Conservation (phyloP, 2,888 invertebrate species). For the Argyresthia goedartella region DNA sequence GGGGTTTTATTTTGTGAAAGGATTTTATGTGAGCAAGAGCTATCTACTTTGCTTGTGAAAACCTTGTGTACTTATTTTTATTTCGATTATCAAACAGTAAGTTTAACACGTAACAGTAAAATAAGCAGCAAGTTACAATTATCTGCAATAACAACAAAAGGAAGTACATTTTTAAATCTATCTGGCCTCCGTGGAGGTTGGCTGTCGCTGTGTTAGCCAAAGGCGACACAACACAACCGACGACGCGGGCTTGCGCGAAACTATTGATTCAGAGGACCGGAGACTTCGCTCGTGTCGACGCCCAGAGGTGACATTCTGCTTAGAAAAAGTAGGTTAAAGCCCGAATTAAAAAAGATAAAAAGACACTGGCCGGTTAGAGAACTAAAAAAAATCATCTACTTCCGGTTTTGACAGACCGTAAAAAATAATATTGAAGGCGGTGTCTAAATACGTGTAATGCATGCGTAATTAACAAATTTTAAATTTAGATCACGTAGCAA, state of each 20-base stretch:
- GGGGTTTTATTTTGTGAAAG: conserved; percentile 4
- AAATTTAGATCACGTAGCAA: conserved; percentile 19
- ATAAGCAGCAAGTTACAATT: too few species aligned
- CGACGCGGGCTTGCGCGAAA: conserved; percentile 42
- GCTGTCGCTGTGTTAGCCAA: too few species aligned
- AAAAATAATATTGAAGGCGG: neutral
- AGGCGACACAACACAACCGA: conserved; percentile 10
- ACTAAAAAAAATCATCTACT: neutral
- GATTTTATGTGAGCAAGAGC: conserved; percentile 6
- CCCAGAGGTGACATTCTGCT: conserved; percentile 18
- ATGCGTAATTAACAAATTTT: neutral
- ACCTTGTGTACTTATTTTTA: too few species aligned
- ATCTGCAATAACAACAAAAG: too few species aligned
- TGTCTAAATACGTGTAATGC: too few species aligned
- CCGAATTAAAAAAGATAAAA: neutral
- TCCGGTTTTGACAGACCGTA: neutral
- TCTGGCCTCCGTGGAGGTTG: too few species aligned
- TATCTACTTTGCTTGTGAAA: too few species aligned
- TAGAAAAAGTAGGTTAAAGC: conserved; percentile 2
- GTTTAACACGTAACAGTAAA: too few species aligned
- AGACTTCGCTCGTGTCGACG: conserved; percentile 31
- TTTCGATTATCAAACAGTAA: too few species aligned
- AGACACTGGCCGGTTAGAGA: neutral
- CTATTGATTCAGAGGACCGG: conserved; percentile 34
- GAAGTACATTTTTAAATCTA: too few species aligned